A percentile compares a stretch with the other conserved stretches of the same genome.
Evolutionary conservation across 30 jellyfish, hydroid and myxozoan species (phyloP).

Genomic region (Clytia hemisphaerica): DNA sequence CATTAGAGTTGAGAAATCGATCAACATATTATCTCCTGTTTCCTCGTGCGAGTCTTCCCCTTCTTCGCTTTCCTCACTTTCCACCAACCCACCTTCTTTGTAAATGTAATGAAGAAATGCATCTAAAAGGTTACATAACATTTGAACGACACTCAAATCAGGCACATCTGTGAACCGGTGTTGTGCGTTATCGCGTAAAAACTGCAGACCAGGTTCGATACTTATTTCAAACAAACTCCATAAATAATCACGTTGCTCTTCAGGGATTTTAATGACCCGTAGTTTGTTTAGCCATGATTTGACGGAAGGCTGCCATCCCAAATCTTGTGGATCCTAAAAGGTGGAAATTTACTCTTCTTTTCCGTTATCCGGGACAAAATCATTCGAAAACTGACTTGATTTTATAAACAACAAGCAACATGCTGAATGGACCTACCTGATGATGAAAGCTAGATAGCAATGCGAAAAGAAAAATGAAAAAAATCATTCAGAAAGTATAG

Average conservation of each 20-base stretch:
- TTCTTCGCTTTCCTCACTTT: slow-evolving; percentile 11
- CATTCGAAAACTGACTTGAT: too few species aligned
- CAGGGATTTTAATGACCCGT: slow-evolving; percentile 72
- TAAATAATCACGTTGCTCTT: slow-evolving; percentile 51
- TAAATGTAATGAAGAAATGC: slow-evolving; percentile 39
- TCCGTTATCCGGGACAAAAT: too few species aligned
- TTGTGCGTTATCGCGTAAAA: slow-evolving; percentile 37
- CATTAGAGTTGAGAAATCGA: slow-evolving; percentile 1
- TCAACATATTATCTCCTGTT: not conserved
- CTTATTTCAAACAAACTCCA: slow-evolving; percentile 54
- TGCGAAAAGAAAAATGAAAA: too few species aligned
- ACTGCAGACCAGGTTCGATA: slow-evolving; percentile 63
- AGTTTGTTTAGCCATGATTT: slow-evolving; percentile 65
- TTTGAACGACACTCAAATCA: slow-evolving; percentile 48
- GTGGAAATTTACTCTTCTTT: too few species aligned
- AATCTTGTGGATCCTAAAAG: slow-evolving; percentile 56
- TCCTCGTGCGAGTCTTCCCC: slow-evolving; percentile 15
- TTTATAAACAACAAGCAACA: too few species aligned
- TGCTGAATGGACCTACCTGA: too few species aligned
- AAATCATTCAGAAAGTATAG: too few species aligned
- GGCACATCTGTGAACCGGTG: slow-evolving; percentile 46
- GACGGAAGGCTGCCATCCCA: slow-evolving; percentile 76
- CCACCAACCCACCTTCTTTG: slow-evolving; percentile 67
- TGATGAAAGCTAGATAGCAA: too few species aligned
- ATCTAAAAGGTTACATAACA: slow-evolving; percentile 53